A percentile compares a stretch with the other conserved stretches of the same genome.
Conservation (phyloP, 2,888 invertebrate genomes). For the Agrochola circellaris region DNA sequence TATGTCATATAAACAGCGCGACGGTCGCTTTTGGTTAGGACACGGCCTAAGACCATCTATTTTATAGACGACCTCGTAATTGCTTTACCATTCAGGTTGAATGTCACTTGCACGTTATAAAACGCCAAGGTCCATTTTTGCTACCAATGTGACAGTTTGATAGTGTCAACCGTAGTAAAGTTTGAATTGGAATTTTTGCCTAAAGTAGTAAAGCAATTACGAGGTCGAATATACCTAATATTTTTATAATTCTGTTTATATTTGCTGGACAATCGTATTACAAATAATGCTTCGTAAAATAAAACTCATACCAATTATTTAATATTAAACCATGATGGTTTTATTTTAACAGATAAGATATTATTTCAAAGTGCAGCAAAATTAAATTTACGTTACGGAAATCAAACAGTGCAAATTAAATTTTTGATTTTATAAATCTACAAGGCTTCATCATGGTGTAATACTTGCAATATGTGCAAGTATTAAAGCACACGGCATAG, state of each 20-base stretch:
- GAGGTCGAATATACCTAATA: not conserved
- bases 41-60: not conserved
- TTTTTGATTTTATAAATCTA: not conserved
- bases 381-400: slow-evolving; percentile 1
- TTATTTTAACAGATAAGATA: not conserved
- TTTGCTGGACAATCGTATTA: slow-evolving; percentile 14
- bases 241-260: not conserved
- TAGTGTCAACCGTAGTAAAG: not conserved
- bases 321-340: not conserved
- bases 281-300: not conserved
- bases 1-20: not conserved
- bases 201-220: not conserved
- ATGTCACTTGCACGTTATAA: not conserved
- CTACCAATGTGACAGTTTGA: not conserved
- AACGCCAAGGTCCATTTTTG: not conserved
- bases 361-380: slow-evolving; percentile 10
- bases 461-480: slow-evolving; percentile 1
- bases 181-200: not conserved
- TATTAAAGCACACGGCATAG: not conserved
- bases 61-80: not conserved
- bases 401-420: slow-evolving; percentile 1
- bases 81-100: not conserved
- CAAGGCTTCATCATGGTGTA: not conserved
- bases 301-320: slow-evolving; percentile 15
- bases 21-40: not conserved